These are phyloP conservation scores for Dipodomys spectabilis DNA, from an alignment of 2,113 vertebrate genomes.

Conservation along the genomic window DNA sequence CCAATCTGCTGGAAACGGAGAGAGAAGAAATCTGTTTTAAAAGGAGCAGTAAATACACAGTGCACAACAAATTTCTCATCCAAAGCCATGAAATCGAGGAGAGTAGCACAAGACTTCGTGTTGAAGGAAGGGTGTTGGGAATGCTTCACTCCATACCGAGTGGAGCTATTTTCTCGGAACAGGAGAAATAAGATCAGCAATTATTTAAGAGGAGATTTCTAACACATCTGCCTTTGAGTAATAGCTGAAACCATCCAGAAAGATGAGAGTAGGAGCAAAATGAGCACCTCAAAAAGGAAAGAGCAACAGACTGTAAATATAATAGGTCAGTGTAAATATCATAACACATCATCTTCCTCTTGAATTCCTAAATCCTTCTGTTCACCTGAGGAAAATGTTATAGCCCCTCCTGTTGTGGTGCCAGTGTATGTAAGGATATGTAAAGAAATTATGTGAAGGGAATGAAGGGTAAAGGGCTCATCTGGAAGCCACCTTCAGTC, in stretches of 20 bases:
- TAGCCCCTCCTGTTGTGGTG: background rate
- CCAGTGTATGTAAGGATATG: background rate
- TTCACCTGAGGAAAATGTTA: background rate
- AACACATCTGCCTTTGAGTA: background rate
- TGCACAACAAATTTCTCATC: background rate
- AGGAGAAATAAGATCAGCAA: background rate
- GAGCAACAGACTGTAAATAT: background rate
- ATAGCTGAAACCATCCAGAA: background rate
- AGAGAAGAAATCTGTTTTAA: background rate
- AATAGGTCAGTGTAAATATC: background rate
- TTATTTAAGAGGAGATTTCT: background rate
- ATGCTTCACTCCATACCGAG: background rate
- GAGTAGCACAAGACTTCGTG: background rate
- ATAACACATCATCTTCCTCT: background rate
- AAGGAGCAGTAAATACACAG: background rate
- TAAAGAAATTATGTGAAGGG: background rate
- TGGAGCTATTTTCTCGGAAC: background rate
- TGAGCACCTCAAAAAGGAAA: background rate
- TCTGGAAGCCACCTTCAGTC: background rate
- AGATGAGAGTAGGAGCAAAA: background rate
- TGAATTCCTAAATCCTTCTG: background rate
- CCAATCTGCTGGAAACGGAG: background rate
- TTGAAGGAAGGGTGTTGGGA: background rate
- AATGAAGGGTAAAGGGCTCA: background rate
- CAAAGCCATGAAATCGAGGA: background rate